A percentile compares a stretch with the other conserved stretches of the same genome.
phyloP scores from a whole-genome alignment of 2,888 invertebrate genomes.

The Argyra leucocephala region DNA sequence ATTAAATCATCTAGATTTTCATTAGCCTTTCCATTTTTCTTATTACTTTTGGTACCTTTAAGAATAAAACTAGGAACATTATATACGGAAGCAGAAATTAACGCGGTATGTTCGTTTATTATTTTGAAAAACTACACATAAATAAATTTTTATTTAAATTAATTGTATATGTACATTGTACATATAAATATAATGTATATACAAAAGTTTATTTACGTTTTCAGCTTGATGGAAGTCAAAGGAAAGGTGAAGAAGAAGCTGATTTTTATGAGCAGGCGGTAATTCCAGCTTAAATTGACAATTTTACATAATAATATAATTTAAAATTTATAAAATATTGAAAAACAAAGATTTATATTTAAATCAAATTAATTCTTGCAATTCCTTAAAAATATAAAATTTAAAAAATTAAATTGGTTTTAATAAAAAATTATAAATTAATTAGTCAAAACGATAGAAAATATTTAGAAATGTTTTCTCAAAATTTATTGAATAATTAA shows the following conservation, averaged over 20 bases:
- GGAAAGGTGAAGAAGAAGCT: conserved; percentile 71
- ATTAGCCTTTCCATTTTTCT: conserved; percentile 79
- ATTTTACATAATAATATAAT: too few relatives aligned
- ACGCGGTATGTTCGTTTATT: conserved; percentile 63
- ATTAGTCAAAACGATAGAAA: too few relatives aligned
- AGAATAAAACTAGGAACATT: conserved; percentile 59
- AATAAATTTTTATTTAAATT: too few relatives aligned
- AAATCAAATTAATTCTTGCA: too few relatives aligned
- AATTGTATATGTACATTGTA: neutral
- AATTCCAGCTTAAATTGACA: conserved; percentile 53
- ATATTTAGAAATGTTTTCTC: too few relatives aligned
- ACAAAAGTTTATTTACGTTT: conserved; percentile 25
- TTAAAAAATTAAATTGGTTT: too few relatives aligned
- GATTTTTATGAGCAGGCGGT: conserved; percentile 84
- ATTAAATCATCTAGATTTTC: conserved; percentile 78
- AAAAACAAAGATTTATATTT: too few relatives aligned
- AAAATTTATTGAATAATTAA: too few relatives aligned
- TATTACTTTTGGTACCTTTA: conserved; percentile 74
- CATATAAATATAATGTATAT: conserved; percentile 15
- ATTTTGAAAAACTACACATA: neutral
- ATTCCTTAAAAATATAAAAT: too few relatives aligned
- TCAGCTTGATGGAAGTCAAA: conserved; percentile 71
- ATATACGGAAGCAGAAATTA: conserved; percentile 66
- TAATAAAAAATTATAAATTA: too few relatives aligned
- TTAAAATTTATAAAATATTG: too few relatives aligned